A percentile compares a stretch with the other conserved stretches of the same genome.
Evolutionary conservation across 2,113 vertebrate genomes (phyloP).

Genomic region (Meleagris gallopavo): DNA sequence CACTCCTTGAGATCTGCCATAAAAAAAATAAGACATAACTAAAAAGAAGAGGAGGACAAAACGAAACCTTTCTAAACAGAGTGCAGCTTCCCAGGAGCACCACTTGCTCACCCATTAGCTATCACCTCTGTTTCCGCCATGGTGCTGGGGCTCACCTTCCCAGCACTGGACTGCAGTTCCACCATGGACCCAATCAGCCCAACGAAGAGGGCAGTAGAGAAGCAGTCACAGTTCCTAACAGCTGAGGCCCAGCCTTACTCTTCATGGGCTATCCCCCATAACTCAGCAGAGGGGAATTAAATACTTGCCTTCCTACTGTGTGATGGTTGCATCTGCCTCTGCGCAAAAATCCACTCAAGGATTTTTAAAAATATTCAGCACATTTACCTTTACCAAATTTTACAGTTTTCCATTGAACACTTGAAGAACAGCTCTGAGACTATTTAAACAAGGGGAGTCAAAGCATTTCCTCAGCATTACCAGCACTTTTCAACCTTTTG

Average conservation of each 20-base stretch:
- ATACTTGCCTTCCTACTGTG: neutral
- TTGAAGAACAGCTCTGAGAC: neutral
- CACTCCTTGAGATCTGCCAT: constrained; percentile 89
- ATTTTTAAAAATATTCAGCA: neutral
- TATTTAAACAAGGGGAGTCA: neutral
- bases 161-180: neutral
- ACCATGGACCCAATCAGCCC: neutral
- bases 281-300: neutral
- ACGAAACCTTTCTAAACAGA: neutral
- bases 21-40: neutral
- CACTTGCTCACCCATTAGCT: neutral
- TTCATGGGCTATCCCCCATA: neutral
- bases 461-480: neutral
- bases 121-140: neutral
- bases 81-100: neutral
- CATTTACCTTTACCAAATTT: neutral
- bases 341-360: neutral
- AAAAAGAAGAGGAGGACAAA: neutral
- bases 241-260: neutral
- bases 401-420: neutral
- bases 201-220: neutral
- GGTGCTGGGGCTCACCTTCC: neutral
- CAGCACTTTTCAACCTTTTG: no score
- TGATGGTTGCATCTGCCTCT: neutral
- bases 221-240: neutral